Percentiles rank a stretch among this genome's conserved stretches.
These are phyloP conservation scores for Chaenogobius annularis DNA, from an alignment of 2,113 vertebrate genomes.

Conservation along the genomic window DNA sequence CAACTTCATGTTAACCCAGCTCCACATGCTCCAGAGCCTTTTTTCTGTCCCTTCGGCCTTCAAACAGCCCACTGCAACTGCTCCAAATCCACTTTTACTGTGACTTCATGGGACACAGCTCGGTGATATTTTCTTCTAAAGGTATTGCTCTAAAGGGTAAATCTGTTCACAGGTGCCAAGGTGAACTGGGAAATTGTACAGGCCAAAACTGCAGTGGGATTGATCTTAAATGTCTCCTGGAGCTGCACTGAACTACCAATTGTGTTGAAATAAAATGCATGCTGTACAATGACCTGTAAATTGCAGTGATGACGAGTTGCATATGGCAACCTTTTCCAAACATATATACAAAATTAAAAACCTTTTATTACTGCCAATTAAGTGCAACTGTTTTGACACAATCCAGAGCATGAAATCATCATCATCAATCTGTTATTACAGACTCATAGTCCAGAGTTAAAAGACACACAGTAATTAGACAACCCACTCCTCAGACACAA, in stretches of 20 bases:
- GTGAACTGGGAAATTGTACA: background rate
- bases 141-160: slow-evolving; percentile 7
- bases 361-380: too few species aligned
- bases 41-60: slow-evolving; percentile 34
- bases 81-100: slow-evolving; percentile 5
- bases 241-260: background rate
- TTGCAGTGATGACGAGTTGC: too few species aligned
- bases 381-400: too few species aligned
- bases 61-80: slow-evolving; percentile 18
- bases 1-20: background rate
- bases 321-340: too few species aligned
- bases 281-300: too few species aligned
- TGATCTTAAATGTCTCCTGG: slow-evolving; percentile 6
- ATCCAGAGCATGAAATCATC: too few species aligned
- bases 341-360: too few species aligned
- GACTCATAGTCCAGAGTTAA: too few species aligned
- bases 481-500: too few species aligned
- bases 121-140: slow-evolving; percentile 9
- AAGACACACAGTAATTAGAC: too few species aligned
- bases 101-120: slow-evolving; percentile 1
- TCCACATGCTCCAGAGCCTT: slow-evolving; percentile 29
- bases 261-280: background rate
- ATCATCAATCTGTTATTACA: too few species aligned
- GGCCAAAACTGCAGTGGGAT: background rate
- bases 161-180: slow-evolving; percentile 2